Evolutionary conservation across 2,888 invertebrate genomes (phyloP).

Genomic region (Cantharis rufa): DNA sequence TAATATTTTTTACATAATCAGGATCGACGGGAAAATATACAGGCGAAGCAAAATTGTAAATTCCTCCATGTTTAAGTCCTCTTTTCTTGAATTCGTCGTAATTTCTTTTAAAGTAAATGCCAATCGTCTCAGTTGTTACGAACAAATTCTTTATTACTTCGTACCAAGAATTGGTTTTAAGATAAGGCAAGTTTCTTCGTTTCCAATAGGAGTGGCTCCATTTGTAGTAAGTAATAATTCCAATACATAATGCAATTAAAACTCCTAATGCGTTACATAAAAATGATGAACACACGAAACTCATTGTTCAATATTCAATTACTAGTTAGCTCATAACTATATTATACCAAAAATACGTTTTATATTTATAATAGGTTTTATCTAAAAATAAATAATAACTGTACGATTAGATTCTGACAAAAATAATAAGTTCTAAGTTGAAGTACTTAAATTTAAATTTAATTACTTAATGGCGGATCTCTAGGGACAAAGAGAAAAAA

Average conservation of each 20-base stretch:
- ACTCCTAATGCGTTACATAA: background rate
- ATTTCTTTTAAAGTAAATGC: background rate
- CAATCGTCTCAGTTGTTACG: too few relatives aligned
- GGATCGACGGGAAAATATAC: constrained; percentile 36
- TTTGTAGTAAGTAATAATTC: constrained; percentile 30
- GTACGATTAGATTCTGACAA: too few relatives aligned
- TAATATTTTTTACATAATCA: constrained; percentile 49
- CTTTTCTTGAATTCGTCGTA: constrained; percentile 31
- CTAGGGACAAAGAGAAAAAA: too few relatives aligned
- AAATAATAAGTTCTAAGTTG: too few relatives aligned
- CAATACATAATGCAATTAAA: background rate
- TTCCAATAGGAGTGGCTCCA: constrained; percentile 42
- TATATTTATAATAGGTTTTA: too few relatives aligned
- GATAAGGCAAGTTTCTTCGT: too few relatives aligned
- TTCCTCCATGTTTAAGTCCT: constrained; percentile 33
- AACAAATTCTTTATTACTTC: too few relatives aligned
- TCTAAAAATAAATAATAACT: too few relatives aligned
- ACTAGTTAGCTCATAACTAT: background rate
- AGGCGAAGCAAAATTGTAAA: constrained; percentile 28
- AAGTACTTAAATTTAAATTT: too few relatives aligned
- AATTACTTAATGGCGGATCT: too few relatives aligned
- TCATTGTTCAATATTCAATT: background rate
- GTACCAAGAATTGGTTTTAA: too few relatives aligned
- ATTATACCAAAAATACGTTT: background rate
- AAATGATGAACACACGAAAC: background rate